Evolutionary conservation across 2,888 invertebrate genomes (phyloP).

Genomic region (Empis livida): DNA sequence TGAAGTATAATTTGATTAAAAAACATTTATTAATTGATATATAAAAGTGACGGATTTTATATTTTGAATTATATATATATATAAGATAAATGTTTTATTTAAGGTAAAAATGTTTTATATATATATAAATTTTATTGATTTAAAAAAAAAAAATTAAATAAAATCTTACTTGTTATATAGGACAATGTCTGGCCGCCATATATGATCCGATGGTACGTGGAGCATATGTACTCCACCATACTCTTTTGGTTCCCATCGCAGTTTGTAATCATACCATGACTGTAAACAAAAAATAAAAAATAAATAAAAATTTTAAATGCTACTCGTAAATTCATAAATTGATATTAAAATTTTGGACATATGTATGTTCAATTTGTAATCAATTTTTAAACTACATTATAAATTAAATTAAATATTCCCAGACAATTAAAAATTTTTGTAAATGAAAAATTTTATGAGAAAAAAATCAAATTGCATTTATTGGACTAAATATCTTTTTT

Average conservation of each 20-base stretch:
- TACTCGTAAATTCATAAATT: no score
- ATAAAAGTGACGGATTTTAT: not conserved
- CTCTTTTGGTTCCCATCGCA: slow-evolving; percentile 74
- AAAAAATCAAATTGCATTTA: no score
- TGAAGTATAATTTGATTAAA: not conserved
- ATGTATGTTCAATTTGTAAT: no score
- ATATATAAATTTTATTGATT: not conserved
- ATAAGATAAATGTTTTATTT: not conserved
- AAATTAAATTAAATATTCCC: no score
- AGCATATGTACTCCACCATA: slow-evolving; percentile 75
- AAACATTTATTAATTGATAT: not conserved
- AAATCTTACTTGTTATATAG: slow-evolving; percentile 64
- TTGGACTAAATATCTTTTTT: no score
- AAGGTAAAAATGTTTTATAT: not conserved
- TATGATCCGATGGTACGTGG: slow-evolving; percentile 74
- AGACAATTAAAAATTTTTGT: no score
- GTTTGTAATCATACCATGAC: slow-evolving; percentile 79
- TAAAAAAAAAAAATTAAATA: not conserved
- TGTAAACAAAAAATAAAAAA: slow-evolving; percentile 31
- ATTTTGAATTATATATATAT: no score
- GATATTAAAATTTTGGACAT: no score
- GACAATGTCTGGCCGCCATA: slow-evolving; percentile 72
- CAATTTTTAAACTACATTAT: no score
- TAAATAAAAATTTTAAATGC: not conserved
- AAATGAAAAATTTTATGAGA: no score